phyloP scores from a whole-genome alignment of 1,140 invertebrate genomes.

The Rhopalosiphum maidis region DNA sequence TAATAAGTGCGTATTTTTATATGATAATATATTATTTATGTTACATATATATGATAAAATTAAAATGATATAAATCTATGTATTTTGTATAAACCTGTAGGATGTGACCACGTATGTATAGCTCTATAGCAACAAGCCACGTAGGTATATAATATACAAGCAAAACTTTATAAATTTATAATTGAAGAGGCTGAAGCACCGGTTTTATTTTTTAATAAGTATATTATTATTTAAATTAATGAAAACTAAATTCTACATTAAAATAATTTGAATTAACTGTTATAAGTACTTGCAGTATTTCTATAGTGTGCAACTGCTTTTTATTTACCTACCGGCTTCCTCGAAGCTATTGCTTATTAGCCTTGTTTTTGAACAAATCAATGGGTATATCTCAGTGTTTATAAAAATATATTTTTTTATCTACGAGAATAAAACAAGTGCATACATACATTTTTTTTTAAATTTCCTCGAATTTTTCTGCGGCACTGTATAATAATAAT shows the following conservation, averaged over 20 bases:
- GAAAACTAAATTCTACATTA: neutral
- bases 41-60: neutral
- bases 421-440: no score
- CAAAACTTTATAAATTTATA: neutral
- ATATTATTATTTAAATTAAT: neutral
- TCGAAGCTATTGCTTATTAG: no score
- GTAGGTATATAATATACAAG: neutral
- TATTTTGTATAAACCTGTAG: neutral
- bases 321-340: no score
- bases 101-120: neutral
- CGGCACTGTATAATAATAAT: no score
- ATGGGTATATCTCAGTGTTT: no score
- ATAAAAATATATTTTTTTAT: no score
- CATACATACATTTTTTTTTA: no score
- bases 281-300: neutral
- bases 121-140: neutral
- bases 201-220: neutral
- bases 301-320: neutral
- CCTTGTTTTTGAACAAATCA: no score
- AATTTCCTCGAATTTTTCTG: no score
- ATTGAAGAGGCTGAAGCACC: neutral
- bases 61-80: neutral
- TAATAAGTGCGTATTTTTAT: neutral
- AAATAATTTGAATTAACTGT: neutral
- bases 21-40: neutral